Base-by-base conservation (phyloP, 1,140 invertebrate species). In the Solenopsis invicta region DNA sequence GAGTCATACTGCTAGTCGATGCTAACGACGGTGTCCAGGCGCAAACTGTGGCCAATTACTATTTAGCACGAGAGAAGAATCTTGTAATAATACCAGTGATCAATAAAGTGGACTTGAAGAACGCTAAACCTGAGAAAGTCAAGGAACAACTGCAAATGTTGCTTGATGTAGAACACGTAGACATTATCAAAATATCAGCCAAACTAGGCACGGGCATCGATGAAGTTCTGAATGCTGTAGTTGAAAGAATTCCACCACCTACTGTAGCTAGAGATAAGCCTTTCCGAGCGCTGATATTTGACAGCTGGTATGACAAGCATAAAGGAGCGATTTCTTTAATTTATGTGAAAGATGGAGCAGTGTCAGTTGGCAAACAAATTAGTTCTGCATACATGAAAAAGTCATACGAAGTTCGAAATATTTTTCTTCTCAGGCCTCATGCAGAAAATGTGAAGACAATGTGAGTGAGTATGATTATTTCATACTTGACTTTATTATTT, bases 1-100 rank as follows among this genome's bases (percentile, higher is more conserved):
- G 99, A 3, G 99, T 99, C 8, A 96, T 99, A 87, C 95, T 99
- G 9, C 94, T 99, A 37, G 98, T 99, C 0, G 99, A 99, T 96
- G 99, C 99, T 4, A 99, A 99, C 95, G 98, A 99, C 94, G 98
- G 98, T 18, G 97, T 99, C 54, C 99, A 99, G 96, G 99, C 99
- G 2, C 99, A 99, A 95, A 99, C 99, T 2, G 98, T 99, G 16
- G 99, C 99, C 12, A 99, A 99, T 92, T 99, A 99, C 95, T 98
- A 98, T 92, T 94, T 99, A 71, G 99, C 99, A 0, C 98, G 98
- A 95, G 97, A 97, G 59, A 96, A 97, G 78, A 96, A 99, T 91
- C 94, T 99, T 29, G 94, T 96, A 3, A 98, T 99, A 85, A 97
- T 99, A 92, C 99, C 99, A 9, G 98, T 99, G 1, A 96, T 99